Base-by-base conservation (phyloP, 2,888 invertebrate genomes). In the Pristionchus exspectatus region DNA sequence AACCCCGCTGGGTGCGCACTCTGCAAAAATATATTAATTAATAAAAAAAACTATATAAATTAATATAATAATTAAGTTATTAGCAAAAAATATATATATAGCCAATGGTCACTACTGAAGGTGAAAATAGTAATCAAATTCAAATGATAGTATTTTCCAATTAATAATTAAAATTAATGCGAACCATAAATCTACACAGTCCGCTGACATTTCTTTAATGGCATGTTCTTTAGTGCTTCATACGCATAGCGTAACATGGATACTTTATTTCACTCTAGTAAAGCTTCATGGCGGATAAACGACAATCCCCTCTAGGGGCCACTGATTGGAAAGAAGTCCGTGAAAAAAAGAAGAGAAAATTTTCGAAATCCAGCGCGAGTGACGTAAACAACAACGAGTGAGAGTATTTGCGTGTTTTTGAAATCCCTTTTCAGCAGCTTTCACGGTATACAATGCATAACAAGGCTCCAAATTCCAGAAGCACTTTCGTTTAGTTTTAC, bases 1-100 rank as follows among this genome's bases (percentile, higher is more conserved):
- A 81, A 50, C 1, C 81, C 81, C 14, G 81, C 16, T n/a, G 81
- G 81, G 18, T 81, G 81, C 81, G 81, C 81, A 54, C 81, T 81
- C 81, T 81, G 50, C 21, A 77, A 38, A 12, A 21, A 66, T 38
- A 38, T 5, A 21, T n/a, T 3, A 66, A 27, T 24, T n/a, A 24
- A 66, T 66, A 21, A 27, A 2, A n/a, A 74, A 33, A 9, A 18
- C 10, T n/a, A n/a, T 5, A 21, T n/a, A 24, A 66, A 27, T n/a
- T 27, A n/a, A 66, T 66, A 44, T 50, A 10, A 50, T 50, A 50
- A 12, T 50, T 50, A 50, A 50, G 4, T 50, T 50, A 50, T 50
- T 50, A 50, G 10, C 44, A 7, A 50, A 50, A 50, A 50, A n/a
- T n/a, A n/a, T n/a, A n/a, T n/a, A n/a, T 50, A 50, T 50, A 50